Base-by-base conservation (phyloP, 2,888 invertebrate species). In the Caenorhabditis angaria region DNA sequence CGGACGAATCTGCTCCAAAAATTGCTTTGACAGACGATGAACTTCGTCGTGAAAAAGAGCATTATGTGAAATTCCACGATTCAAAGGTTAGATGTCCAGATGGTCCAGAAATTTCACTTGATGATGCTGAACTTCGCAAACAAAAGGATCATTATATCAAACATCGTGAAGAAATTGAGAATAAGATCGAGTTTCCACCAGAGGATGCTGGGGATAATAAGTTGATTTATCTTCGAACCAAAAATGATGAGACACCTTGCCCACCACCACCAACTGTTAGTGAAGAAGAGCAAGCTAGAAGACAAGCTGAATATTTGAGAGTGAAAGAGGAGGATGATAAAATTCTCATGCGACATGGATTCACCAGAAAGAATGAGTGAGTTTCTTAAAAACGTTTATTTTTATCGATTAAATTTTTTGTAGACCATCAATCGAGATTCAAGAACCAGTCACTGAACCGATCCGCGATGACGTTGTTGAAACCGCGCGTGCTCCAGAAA, bases 241-340 rank as follows among this genome's bases (percentile, higher is more conserved):
- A 65, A 50, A 51, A 35, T 50, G 54, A 48, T n/a, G 64, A 67
- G 28, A 32, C 28, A 14, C 57, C 56, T 8, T 62, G 56, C 27
- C 65, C 70, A 51, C 59, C 70, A 51, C 55, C 59, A 35, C 70
- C 65, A 63, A 47, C 50, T n/a, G 56, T 70, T 51, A 55, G 57
- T 22, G 76, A 72, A 27, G 65, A 66, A 10, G 76, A 81, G 20
- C 57, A 72, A 54, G 66, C 60, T 47, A 57, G 71, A 22, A 55
- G 80, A 67, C 70, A 72, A 8, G 70, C 73, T 10, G 81, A 83
- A 51, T 70, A 73, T 18, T 65, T 76, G 61, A 61, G 78, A n/a
- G 80, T 81, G 14, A 75, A 77, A 55, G 74, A 74, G 6, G 83
- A 83, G 61, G 83, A 82, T 48, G 81, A 82, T 27, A 72, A 68